Evolutionary conservation across 2,888 invertebrate species (phyloP).

Genomic region (Ecdyonurus torrentis): DNA sequence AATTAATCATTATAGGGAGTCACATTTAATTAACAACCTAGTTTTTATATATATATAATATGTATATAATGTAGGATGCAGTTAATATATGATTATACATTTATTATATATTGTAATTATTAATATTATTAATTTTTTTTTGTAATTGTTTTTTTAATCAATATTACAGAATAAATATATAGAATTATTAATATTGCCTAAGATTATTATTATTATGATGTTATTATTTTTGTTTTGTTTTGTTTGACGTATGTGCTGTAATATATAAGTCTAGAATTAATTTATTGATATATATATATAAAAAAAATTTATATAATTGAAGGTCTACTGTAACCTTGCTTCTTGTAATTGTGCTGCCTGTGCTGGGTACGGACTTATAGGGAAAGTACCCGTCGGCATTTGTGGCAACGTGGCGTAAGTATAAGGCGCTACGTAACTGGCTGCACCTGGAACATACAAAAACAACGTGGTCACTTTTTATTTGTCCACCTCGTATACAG

Average conservation of each 20-base stretch:
- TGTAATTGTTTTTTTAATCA: neutral
- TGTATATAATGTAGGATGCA: no score
- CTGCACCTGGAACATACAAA: slow-evolving; percentile 36
- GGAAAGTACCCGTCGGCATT: slow-evolving; percentile 40
- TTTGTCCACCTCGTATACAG: no score
- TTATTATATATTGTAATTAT: neutral
- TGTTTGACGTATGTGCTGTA: neutral
- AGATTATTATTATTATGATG: neutral
- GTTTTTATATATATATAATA: no score
- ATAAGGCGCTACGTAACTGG: slow-evolving; percentile 58
- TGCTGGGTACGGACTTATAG: slow-evolving; percentile 40
- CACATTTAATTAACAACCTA: neutral
- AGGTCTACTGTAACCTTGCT: slow-evolving; percentile 47
- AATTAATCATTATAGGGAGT: neutral
- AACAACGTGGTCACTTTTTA: neutral
- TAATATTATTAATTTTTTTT: neutral
- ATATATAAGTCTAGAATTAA: neutral
- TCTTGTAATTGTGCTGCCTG: slow-evolving; percentile 55
- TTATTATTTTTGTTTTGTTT: no score
- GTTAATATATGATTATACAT: neutral
- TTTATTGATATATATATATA: neutral
- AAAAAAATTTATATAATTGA: neutral
- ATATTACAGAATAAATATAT: neutral
- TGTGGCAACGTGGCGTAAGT: slow-evolving; percentile 50
- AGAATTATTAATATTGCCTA: neutral